Percentiles rank a stretch among this genome's conserved stretches.
phyloP scores from a whole-genome alignment of 2,888 invertebrate species.

The Griposia aprilina region DNA sequence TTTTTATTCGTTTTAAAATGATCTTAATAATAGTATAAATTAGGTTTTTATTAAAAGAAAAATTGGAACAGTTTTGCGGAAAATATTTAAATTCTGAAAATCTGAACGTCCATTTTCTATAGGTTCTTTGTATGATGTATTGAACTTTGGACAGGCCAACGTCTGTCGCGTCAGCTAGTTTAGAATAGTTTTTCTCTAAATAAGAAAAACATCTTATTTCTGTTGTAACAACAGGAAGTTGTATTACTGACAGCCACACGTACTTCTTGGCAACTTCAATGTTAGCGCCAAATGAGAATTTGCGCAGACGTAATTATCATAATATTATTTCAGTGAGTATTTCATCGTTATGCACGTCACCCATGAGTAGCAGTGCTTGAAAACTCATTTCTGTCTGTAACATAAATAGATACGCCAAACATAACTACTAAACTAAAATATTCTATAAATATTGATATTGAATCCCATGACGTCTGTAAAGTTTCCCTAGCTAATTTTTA shows the following conservation, averaged over 20 bases:
- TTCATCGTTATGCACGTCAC: not conserved
- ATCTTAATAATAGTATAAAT: too few species aligned
- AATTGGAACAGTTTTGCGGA: too few species aligned
- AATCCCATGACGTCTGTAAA: not conserved
- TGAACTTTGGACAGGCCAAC: too few species aligned
- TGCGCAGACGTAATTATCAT: slow-evolving; percentile 9
- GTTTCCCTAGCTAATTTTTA: not conserved
- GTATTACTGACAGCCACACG: not conserved
- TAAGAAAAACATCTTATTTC: not conserved
- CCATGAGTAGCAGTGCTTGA: not conserved
- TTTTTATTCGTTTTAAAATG: too few species aligned
- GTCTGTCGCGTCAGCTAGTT: too few species aligned
- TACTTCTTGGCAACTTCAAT: not conserved
- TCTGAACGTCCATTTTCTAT: too few species aligned
- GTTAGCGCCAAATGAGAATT: slow-evolving; percentile 10
- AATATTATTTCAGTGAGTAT: not conserved
- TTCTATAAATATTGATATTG: not conserved
- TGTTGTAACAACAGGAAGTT: not conserved
- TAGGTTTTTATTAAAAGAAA: too few species aligned
- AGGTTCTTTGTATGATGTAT: too few species aligned
- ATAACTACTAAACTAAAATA: too few species aligned
- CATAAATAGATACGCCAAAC: not conserved
- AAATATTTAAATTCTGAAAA: too few species aligned
- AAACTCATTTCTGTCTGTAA: not conserved
- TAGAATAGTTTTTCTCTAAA: not conserved